These are phyloP conservation scores for Physeter macrocephalus DNA, from an alignment of 2,113 vertebrate genomes.

Conservation along the genomic window DNA sequence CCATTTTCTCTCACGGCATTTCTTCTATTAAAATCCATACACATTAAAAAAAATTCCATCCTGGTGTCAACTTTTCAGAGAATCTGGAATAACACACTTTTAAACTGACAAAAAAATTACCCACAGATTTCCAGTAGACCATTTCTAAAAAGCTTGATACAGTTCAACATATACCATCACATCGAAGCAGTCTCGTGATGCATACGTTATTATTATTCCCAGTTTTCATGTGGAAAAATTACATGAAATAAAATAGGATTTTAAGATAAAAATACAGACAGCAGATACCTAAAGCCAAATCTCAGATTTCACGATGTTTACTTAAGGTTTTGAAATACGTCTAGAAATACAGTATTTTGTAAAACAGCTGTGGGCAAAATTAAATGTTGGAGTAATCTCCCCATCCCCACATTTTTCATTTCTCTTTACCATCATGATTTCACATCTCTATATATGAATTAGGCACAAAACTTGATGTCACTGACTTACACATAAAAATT, in stretches of 20 bases:
- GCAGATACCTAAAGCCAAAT: neutral
- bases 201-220: neutral
- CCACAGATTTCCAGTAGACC: neutral
- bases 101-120: neutral
- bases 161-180: neutral
- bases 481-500: neutral
- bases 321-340: neutral
- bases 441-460: neutral
- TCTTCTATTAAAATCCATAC: neutral
- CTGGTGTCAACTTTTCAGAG: neutral
- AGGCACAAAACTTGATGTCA: neutral
- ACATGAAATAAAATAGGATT: neutral
- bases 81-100: neutral
- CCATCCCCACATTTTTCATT: neutral
- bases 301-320: neutral
- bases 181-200: neutral
- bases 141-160: neutral
- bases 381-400: neutral
- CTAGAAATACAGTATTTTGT: neutral
- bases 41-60: neutral
- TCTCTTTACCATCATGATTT: neutral
- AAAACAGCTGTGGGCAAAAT: neutral
- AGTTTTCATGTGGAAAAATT: neutral
- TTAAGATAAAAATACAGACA: neutral
- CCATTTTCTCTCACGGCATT: neutral